phyloP scores from a whole-genome alignment of 2,797 vertebrate species.

The Sebastes melanostomus region DNA sequence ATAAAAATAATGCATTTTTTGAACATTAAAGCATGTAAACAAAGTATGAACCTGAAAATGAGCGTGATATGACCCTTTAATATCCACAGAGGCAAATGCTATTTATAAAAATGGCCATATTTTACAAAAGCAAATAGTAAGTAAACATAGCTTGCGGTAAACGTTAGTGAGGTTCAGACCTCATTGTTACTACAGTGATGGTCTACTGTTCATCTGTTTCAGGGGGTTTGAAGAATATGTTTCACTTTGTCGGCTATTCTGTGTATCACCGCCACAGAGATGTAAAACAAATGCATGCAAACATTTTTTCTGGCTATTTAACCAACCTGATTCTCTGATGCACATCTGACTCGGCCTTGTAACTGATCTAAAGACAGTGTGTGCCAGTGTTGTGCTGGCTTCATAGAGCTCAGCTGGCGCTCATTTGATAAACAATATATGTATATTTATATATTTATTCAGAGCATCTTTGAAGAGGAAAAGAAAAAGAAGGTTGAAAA shows the following conservation, averaged over 20 bases:
- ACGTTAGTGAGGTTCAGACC: no score
- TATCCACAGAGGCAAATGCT: no score
- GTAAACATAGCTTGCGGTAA: no score
- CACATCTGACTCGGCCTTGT: neutral
- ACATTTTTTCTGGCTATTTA: neutral
- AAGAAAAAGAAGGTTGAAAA: constrained; percentile 21
- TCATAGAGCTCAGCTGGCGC: constrained; percentile 13
- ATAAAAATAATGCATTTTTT: no score
- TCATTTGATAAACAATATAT: constrained; percentile 26
- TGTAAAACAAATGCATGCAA: neutral
- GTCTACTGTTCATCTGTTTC: no score
- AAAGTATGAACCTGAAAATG: no score
- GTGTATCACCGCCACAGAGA: neutral
- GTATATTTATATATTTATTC: constrained; percentile 11
- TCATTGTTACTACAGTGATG: no score
- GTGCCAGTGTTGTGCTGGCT: neutral
- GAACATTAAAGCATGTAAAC: no score
- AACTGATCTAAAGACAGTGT: constrained; percentile 15
- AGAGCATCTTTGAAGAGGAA: neutral
- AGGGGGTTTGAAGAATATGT: neutral
- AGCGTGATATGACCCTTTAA: no score
- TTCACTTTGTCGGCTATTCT: neutral
- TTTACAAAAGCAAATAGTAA: no score
- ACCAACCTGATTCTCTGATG: neutral
- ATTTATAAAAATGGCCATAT: no score